Evolutionary conservation across 1,140 invertebrate species (phyloP), one percentile per base, ranked within the genome.

Genomic region (Trichonephila clavipes): DNA sequence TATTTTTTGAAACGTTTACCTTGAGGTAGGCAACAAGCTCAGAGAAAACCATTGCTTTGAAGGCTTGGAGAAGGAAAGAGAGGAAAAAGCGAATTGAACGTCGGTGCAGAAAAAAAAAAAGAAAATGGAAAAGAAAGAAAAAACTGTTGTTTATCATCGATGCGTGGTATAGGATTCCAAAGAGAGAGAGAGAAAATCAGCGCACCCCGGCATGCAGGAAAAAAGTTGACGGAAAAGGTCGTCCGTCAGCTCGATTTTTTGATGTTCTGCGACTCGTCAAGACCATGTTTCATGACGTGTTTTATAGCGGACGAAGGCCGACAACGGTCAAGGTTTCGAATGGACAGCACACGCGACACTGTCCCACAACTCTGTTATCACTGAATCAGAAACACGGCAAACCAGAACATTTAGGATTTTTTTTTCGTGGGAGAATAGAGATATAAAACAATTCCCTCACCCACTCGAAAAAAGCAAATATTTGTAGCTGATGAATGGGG

Each of bases 211-310:
- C 59, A 83, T 51, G 51, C 51, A 51, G 51, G 7, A 10, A 81
- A 82, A 90, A 58, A 90, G 24, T 82, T 83, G 82, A 92, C 44
- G 59, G 82, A 87, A 92, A 92, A 92, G 91, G 91, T 92, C 91
- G 51, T 51, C 34, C 82, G 91, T 92, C 83, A 92, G 59, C 44
- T 92, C n/a, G 72, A 72, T 61, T 21, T 82, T 62, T 61, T 44
- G 59, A 59, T 83, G 61, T 87, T 92, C 85, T 51, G 51, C 51
- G 51, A 34, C 64, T 87, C 87, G 85, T 72, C 85, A 91, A 58
- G 51, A 91, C 77, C 34, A 34, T 81, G 59, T 83, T 92, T 92
- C 91, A 87, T 61, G 91, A 72, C 12, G 82, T 92, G 82, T 77
- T 86, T 92, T 86, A 92, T 92, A 40, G 59, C 51, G 51, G 51